phyloP scores from a whole-genome alignment of 2,113 vertebrate genomes.

The Danionella cerebrum region DNA sequence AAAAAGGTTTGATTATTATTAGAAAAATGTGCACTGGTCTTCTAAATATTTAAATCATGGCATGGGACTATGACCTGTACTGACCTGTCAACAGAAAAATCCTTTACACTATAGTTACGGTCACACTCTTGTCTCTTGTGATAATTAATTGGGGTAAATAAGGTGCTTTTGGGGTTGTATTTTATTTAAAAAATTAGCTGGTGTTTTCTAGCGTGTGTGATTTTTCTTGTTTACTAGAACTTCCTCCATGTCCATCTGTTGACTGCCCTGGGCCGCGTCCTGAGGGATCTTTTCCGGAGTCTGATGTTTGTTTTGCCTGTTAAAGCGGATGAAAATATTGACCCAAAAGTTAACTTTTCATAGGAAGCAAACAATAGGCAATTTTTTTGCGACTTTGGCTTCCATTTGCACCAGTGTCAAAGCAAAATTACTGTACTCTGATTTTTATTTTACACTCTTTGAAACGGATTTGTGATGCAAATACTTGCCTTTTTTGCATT shows the following conservation, averaged over 20 bases:
- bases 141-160: constrained; percentile 64
- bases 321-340: constrained; percentile 41
- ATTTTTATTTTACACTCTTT: not conserved
- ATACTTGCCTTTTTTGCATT: constrained; percentile 79
- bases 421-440: not conserved
- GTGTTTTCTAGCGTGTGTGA: constrained; percentile 56
- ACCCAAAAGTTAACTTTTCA: constrained; percentile 28
- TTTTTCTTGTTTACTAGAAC: constrained; percentile 68
- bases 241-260: constrained; percentile 56
- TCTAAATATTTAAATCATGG: no score
- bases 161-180: constrained; percentile 65
- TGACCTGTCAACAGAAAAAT: no score
- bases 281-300: constrained; percentile 77
- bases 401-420: not conserved
- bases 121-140: constrained; percentile 49
- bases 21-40: no score
- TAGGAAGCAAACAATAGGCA: not conserved
- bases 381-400: no score
- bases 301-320: constrained; percentile 68
- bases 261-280: constrained; percentile 60
- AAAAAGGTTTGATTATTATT: no score
- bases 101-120: no score
- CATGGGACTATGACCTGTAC: no score
- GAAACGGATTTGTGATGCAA: not conserved
- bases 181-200: constrained; percentile 60